These are phyloP conservation scores for Lordiphosa collinella DNA, from an alignment of 1,140 invertebrate genomes.

Conservation along the genomic window DNA sequence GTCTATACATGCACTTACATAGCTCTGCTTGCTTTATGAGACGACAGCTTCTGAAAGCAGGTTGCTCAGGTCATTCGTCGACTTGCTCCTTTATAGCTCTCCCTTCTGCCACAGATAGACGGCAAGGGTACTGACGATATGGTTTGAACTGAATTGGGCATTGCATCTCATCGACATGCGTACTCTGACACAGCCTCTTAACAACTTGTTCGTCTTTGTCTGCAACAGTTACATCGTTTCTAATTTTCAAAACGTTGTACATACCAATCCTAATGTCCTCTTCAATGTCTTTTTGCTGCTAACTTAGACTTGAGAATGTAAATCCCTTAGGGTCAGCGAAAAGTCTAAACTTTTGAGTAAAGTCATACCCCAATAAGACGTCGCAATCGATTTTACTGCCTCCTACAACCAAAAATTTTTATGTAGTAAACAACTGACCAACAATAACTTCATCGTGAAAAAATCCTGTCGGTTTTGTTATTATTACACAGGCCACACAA, in stretches of 20 bases:
- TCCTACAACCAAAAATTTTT: no score
- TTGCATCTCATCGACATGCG: background rate
- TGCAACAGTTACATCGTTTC: no score
- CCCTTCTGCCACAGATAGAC: background rate
- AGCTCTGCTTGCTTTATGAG: constrained; percentile 42
- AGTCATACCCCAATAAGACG: no score
- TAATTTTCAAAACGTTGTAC: no score
- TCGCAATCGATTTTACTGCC: no score
- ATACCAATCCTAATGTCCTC: no score
- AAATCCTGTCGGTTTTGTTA: constrained; percentile 3
- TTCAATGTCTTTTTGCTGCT: no score
- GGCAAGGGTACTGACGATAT: background rate
- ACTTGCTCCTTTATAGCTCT: constrained; percentile 1
- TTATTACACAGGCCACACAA: background rate
- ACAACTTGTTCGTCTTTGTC: no score
- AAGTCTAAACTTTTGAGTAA: no score
- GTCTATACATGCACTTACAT: background rate
- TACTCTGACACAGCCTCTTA: background rate
- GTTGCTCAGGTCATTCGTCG: constrained; percentile 4
- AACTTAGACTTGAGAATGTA: no score
- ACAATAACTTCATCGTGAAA: background rate
- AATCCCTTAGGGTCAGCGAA: no score
- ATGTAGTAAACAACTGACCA: no score
- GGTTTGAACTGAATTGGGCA: background rate
- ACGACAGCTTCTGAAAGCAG: constrained; percentile 3